phyloP scores from a whole-genome alignment of 2,888 invertebrate species.

The Tryphoninae sp. region DNA sequence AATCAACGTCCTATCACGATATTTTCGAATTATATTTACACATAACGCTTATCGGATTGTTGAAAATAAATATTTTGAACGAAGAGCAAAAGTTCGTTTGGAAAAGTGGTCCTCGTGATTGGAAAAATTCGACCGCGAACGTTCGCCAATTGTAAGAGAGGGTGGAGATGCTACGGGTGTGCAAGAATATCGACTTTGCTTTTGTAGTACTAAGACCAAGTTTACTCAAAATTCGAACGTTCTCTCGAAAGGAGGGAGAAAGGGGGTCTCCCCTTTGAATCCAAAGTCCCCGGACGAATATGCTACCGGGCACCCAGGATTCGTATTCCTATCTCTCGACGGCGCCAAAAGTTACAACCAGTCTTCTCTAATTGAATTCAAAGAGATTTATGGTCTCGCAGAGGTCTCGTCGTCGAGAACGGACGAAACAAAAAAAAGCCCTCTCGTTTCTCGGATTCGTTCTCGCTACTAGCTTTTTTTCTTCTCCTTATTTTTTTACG shows the following conservation, averaged over 20 bases:
- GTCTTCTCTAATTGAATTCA: constrained; percentile 74
- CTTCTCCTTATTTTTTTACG: constrained; percentile 43
- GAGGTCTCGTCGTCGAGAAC: constrained; percentile 51
- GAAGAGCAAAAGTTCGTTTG: constrained; percentile 5
- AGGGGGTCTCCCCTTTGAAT: constrained; percentile 21
- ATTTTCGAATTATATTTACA: constrained; percentile 23
- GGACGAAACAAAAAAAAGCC: constrained; percentile 44
- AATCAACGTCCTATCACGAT: constrained; percentile 2
- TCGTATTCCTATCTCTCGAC: constrained; percentile 51
- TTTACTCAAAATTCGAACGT: constrained; percentile 32
- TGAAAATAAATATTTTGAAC: constrained; percentile 44
- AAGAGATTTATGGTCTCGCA: constrained; percentile 72
- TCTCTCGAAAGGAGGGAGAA: background rate
- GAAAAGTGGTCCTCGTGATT: constrained; percentile 19
- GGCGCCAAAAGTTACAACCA: constrained; percentile 65
- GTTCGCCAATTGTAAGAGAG: background rate
- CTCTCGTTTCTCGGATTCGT: constrained; percentile 53
- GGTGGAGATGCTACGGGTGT: background rate
- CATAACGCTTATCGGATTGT: constrained; percentile 27
- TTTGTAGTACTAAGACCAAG: constrained; percentile 60
- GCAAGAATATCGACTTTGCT: constrained; percentile 65
- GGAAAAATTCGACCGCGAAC: background rate
- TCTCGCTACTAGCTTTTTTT: constrained; percentile 45
- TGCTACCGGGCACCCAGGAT: constrained; percentile 45
- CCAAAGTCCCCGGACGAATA: constrained; percentile 38